These are phyloP conservation scores for Cladopsammia gracilis DNA, from an alignment of 64 coral and sea anemone genomes.

Conservation along the genomic window DNA sequence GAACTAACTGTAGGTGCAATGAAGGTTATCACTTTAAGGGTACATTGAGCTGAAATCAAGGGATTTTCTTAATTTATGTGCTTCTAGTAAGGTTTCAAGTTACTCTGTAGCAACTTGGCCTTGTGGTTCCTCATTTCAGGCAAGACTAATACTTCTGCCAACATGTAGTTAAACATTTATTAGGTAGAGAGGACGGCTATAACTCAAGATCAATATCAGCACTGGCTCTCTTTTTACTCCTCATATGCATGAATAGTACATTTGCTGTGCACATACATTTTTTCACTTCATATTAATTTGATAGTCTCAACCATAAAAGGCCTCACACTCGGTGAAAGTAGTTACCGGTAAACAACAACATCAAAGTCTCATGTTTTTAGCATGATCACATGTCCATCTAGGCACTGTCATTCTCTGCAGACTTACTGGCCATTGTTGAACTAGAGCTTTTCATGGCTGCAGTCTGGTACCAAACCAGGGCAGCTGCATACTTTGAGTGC, in stretches of 20 bases:
- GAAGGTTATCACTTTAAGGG: too few relatives aligned
- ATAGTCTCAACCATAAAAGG: neutral
- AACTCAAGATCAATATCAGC: neutral
- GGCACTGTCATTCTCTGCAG: slow-evolving; percentile 15
- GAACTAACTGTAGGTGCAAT: too few relatives aligned
- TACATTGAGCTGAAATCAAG: too few relatives aligned
- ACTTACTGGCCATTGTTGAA: slow-evolving; percentile 9
- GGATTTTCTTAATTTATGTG: too few relatives aligned
- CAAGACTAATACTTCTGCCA: too few relatives aligned
- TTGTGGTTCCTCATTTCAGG: too few relatives aligned
- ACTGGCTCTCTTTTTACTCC: slow-evolving; percentile 6
- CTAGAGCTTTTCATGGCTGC: neutral
- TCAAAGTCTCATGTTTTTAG: slow-evolving; percentile 30
- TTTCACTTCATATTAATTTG: neutral
- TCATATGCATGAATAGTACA: neutral
- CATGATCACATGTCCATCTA: neutral
- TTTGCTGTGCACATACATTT: neutral
- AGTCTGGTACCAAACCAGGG: slow-evolving; percentile 5
- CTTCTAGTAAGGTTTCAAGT: too few relatives aligned
- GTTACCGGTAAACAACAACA: neutral
- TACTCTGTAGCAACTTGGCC: too few relatives aligned
- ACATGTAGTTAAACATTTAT: too few relatives aligned
- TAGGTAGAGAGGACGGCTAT: too few relatives aligned
- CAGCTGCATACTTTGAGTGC: slow-evolving; percentile 29
- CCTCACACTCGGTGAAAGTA: slow-evolving; percentile 13